Base-by-base conservation (phyloP, 2,888 invertebrate species). In the Drepanosiphum platanoidis region DNA sequence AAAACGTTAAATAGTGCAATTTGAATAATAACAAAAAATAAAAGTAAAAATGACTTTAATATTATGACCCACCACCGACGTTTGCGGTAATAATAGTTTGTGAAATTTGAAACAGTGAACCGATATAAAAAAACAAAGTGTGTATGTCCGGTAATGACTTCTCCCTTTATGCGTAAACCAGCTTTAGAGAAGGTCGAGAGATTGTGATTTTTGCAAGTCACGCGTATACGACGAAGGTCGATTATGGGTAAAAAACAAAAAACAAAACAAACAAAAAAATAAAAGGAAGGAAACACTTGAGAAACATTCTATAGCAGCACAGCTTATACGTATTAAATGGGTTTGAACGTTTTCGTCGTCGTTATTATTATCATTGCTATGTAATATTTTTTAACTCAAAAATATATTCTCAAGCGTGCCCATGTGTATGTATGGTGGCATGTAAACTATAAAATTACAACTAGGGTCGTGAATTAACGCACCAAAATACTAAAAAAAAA, bases 121-220 rank as follows among this genome's bases (percentile, higher is more conserved):
- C 36, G 36, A 61, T 15, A 34, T 11, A n/a, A 22, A 39, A 32
- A 66, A 42, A 66, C 0, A 27, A 68, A 32, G 4, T 34, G n/a
- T n/a, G 34, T 27, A 61, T 34, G 80, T 80, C 27, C 27, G 68
- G 68, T 80, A 80, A 70, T 70, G 34, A 80, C 36, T 80, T 18
- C 22, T 82, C 72, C 71, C 61, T n/a, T 58, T 42, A 71, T 72
- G 72, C 61, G 81, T 42, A 82, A 72, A 82, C 42, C 61, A 82
- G 72, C 72, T 72, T 81, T 42, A 18, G 30, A 82, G 83, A 83
- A 83, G 83, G 83, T 74, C 83, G 83, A 74, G 83, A 42, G 83
- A 83, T 83, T 75, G 83, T 83, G 74, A 83, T 66, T 83, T 83
- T 30, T 83, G 27, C 74, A 42, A 74, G 39, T 83, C 72, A 74